A percentile compares a stretch with the other conserved stretches of the same genome.
phyloP scores from a whole-genome alignment of 2,113 vertebrate species.

The Lontra canadensis region DNA sequence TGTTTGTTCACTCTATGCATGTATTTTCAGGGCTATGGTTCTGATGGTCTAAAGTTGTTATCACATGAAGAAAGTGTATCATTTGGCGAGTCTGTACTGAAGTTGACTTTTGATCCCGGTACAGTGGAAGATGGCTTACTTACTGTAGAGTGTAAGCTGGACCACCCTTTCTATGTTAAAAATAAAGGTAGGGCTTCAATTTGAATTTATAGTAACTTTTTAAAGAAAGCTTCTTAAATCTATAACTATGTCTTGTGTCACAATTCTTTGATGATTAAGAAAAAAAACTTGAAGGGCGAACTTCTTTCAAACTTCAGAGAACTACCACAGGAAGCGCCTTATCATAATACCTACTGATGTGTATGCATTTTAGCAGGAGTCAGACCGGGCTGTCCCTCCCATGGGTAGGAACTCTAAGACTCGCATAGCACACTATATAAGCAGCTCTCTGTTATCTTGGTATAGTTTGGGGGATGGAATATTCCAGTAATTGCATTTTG shows the following conservation, averaged over 20 bases:
- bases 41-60: constrained; percentile 94
- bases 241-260: not conserved
- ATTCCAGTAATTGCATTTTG: not conserved
- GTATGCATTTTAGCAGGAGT: not conserved
- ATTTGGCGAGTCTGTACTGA: constrained; percentile 95
- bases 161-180: constrained; percentile 99
- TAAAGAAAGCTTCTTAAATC: constrained; percentile 60
- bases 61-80: constrained; percentile 96
- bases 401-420: not conserved
- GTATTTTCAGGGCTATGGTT: constrained; percentile 91
- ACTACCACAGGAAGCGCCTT: constrained; percentile 1
- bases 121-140: constrained; percentile 92
- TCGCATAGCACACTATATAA: not conserved
- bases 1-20: constrained; percentile 45
- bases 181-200: constrained; percentile 92
- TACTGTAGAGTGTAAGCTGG: constrained; percentile 95
- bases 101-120: constrained; percentile 97
- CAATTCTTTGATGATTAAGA: constrained; percentile 54
- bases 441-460: not conserved
- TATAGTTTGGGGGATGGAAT: not conserved
- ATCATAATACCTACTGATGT: not conserved
- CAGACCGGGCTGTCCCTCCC: not conserved
- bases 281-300: constrained; percentile 8
- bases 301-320: constrained; percentile 23
- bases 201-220: constrained; percentile 56